Base-by-base conservation (phyloP, 2,113 vertebrate species). In the Amia ocellicauda region DNA sequence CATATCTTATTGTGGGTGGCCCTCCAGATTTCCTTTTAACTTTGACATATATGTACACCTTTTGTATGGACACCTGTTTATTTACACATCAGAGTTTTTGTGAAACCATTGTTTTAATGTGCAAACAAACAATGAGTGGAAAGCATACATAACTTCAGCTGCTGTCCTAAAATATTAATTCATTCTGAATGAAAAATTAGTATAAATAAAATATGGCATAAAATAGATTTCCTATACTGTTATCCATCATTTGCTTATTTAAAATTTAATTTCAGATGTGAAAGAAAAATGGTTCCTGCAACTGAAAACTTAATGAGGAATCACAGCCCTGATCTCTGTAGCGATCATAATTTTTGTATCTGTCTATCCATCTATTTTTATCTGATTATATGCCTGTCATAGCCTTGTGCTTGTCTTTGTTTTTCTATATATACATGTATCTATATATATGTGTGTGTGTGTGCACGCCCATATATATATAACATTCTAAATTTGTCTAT, bases 161-260 rank as follows among this genome's bases (percentile, higher is more conserved):
- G 29, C 36, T 80, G 70, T 66, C 68, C 50, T 69, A 68, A 52
- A 64, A 69, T 75, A 24, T 60, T 75, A 41, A 64, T 26, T 40
- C 52, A 29, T 52, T 62, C 57, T 75, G 52, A 78, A 28, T 59
- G 53, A 60, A 47, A 61, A 49, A 62, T 40, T 41, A 3, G 41
- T 16, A 66, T 73, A 2, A 82, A 83, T 83, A 81, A 81, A 80
- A 71, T 64, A 60, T 66, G 71, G 78, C 80, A 79, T 80, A 73
- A 76, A 77, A 69, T n/a, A 65, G 47, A 55, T 68, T n/a, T 55
- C 67, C 63, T 63, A 52, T 73, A 63, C 62, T 80, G 63, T 74
- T 71, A 69, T 76, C 70, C 58, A 74, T 58, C 19, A 11, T 58
- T 75, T 61, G 55, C 69, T 62, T 42, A 13, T 17, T 62, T 60